phyloP scores from a whole-genome alignment of 1,140 invertebrate genomes.

The Chrysopa pallens region DNA sequence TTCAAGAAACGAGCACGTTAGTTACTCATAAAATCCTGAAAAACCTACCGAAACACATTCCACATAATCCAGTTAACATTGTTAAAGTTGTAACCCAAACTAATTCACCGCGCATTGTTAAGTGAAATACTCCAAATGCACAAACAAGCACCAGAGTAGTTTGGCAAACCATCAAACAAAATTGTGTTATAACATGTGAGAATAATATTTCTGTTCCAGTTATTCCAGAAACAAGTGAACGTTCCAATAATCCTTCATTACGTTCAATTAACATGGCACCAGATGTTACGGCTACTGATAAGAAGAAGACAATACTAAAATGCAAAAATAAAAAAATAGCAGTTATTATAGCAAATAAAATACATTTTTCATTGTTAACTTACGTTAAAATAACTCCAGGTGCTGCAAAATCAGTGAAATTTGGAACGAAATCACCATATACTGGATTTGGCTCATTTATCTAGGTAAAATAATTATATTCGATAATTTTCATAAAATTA shows the following conservation, averaged over 20 bases:
- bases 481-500: neutral
- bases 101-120: conserved; percentile 64
- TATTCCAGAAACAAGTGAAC: conserved; percentile 65
- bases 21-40: too few species aligned
- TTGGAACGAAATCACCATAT: conserved; percentile 71
- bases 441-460: conserved; percentile 47
- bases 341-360: conserved; percentile 1
- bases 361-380: conserved; percentile 12
- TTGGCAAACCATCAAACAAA: conserved; percentile 74
- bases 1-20: too few species aligned
- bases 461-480: conserved; percentile 15
- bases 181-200: conserved; percentile 72
- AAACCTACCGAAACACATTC: conserved; percentile 73
- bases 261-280: conserved; percentile 81
- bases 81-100: conserved; percentile 57
- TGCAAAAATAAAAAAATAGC: conserved; percentile 3
- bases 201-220: conserved; percentile 54
- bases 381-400: conserved; percentile 87
- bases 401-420: conserved; percentile 89
- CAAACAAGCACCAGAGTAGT: conserved; percentile 63
- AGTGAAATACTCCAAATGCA: conserved; percentile 62
- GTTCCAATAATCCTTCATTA: conserved; percentile 78
- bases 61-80: conserved; percentile 70
- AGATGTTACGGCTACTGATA: conserved; percentile 81
- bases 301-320: conserved; percentile 85